Percentiles rank a stretch among this genome's conserved stretches.
Evolutionary conservation across 53 echinoderm and acorn worm genomes (phyloP).

Genomic region (Echinarachnius parma): DNA sequence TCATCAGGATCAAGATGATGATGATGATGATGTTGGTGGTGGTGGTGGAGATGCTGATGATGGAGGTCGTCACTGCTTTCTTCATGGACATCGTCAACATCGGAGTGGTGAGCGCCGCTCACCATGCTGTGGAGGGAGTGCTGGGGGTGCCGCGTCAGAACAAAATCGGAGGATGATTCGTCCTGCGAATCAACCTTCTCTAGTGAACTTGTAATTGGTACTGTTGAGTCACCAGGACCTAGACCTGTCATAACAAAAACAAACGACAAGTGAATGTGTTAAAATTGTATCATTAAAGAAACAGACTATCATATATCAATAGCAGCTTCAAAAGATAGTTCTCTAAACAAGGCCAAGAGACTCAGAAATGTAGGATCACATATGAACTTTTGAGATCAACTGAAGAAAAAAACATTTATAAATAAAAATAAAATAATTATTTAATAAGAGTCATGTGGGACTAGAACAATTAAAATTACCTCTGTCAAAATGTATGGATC

Average conservation of each 20-base stretch:
- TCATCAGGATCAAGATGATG: constrained; percentile 40
- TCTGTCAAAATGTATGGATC: too few species aligned
- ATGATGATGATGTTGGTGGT: constrained; percentile 23
- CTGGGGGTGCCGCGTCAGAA: constrained; percentile 66
- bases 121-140: constrained; percentile 72
- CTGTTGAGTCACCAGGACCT: constrained; percentile 60
- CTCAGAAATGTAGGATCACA: too few species aligned
- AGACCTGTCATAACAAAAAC: constrained; percentile 22
- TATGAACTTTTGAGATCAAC: too few species aligned
- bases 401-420: too few species aligned
- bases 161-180: constrained; percentile 59
- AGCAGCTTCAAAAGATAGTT: too few species aligned
- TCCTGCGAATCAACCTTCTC: constrained; percentile 55
- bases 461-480: too few species aligned
- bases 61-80: constrained; percentile 31
- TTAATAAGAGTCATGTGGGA: too few species aligned
- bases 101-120: constrained; percentile 41
- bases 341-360: too few species aligned
- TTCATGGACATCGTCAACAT: constrained; percentile 11
- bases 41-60: constrained; percentile 41
- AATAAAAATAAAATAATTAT: too few species aligned
- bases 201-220: constrained; percentile 1
- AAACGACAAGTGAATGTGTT: too few species aligned
- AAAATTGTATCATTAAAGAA: too few species aligned
- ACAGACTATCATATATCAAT: too few species aligned